Percentiles rank a stretch among this genome's conserved stretches.
phyloP scores from a whole-genome alignment of 2,888 invertebrate genomes.

The Orgyia antiqua region DNA sequence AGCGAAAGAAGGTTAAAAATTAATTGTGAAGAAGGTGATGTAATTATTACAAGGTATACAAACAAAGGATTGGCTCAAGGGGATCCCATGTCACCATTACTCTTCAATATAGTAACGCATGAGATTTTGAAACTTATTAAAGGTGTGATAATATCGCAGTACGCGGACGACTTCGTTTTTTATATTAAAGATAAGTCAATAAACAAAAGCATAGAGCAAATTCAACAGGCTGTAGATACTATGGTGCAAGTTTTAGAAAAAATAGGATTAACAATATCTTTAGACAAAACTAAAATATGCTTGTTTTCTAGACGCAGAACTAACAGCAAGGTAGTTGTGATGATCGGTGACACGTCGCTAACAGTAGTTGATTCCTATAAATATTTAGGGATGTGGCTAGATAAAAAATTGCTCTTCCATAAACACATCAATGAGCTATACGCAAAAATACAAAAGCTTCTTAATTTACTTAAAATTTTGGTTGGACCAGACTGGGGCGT shows the following conservation, averaged over 20 bases:
- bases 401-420: no score
- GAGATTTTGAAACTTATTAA: constrained; percentile 6
- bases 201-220: not conserved
- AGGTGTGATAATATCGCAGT: constrained; percentile 12
- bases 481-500: constrained; percentile 1
- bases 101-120: constrained; percentile 18
- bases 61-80: constrained; percentile 13
- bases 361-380: no score
- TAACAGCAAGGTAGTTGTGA: no score
- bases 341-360: no score
- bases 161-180: constrained; percentile 24
- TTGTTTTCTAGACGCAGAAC: constrained; percentile 14
- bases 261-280: constrained; percentile 11
- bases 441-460: not conserved
- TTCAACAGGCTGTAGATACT: constrained; percentile 6
- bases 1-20: no score
- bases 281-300: constrained; percentile 12
- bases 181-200: constrained; percentile 10
- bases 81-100: constrained; percentile 21
- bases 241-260: constrained; percentile 4
- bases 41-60: not conserved
- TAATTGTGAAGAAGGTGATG: no score
- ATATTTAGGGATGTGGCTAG: no score
- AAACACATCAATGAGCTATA: no score
- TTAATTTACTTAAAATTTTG: not conserved